Base-by-base conservation (phyloP, 2,113 vertebrate genomes). In the Clarias macrocephalus region DNA sequence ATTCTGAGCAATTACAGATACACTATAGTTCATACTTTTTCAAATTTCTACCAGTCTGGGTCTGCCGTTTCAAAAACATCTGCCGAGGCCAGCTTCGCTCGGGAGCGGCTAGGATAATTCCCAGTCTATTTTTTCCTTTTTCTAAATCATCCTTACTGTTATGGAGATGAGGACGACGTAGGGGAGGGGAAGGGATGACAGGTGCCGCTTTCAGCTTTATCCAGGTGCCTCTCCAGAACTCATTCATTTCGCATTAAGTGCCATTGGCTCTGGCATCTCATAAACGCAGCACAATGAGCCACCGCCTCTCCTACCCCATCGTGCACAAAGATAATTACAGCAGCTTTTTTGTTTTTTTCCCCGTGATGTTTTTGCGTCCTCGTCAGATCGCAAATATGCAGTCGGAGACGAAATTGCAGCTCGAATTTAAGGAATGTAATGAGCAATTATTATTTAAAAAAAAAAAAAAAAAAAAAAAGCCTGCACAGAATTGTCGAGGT, bases 231-330 rank as follows among this genome's bases (percentile, higher is more conserved):
- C 89, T 86, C 76, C 86, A 88, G 81, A n/a, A 48, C 25, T 66
- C 68, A 86, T 89, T 88, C 83, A 89, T 83, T 85, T 66, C 65
- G n/a, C 28, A 37, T 88, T 63, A 88, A 89, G 84, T 88, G 83
- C 63, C 48, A 37, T 42, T 85, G 88, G 63, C 84, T 70, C 25
- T 48, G 15, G 73, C 12, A 86, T 84, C 63, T 86, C 73, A 88
- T 85, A 80, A 88, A 79, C 30, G 62, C 23, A 48, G 85, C 37
- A 80, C 85, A 86, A 88, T 60, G 70, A 57, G 81, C 70, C 77
- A 48, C 81, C 30, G 52, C 54, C 42, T 86, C 59, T 75, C 52
- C 37, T 80, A 59, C 68, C 28, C 30, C 19, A 21, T 11, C 56
- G 23, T 28, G 56, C 66, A 68, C 48, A 87, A 82, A 86, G 63